phyloP scores from a whole-genome alignment of 1,140 invertebrate species.

The Polypedilum vanderplanki region DNA sequence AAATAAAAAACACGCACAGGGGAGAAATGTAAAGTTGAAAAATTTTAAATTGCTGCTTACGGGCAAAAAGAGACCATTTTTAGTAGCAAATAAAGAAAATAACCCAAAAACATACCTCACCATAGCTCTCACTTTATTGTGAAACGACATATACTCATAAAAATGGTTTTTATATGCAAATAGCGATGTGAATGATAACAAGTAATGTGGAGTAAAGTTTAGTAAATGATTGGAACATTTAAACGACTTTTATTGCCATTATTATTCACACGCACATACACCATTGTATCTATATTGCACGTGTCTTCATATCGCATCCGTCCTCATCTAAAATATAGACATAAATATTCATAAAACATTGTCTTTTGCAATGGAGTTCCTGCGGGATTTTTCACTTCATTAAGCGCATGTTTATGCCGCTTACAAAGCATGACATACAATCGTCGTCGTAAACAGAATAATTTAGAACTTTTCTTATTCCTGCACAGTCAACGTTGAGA shows the following conservation, averaged over 20 bases:
- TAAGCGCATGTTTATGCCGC: not conserved
- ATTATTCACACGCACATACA: not conserved
- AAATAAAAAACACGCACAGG: not conserved
- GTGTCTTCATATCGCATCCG: not conserved
- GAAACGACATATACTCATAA: not conserved
- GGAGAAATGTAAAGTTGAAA: not conserved
- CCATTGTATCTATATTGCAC: not conserved
- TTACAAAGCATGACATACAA: no score
- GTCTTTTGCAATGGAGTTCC: not conserved
- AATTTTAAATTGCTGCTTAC: not conserved
- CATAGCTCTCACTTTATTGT: not conserved
- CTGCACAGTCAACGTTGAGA: no score
- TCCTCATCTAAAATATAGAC: not conserved
- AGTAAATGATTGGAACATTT: slow-evolving; percentile 13
- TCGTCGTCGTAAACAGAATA: no score
- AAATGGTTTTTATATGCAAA: not conserved
- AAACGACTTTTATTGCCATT: not conserved
- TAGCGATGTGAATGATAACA: not conserved
- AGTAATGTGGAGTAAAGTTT: slow-evolving; percentile 4
- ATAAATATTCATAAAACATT: not conserved
- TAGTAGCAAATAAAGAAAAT: not conserved
- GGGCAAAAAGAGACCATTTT: not conserved
- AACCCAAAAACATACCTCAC: not conserved
- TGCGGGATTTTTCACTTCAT: slow-evolving; percentile 4
- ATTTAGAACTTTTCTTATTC: no score